Base-by-base conservation (phyloP, 2,888 invertebrate species). In the Stegana nigrithorax region DNA sequence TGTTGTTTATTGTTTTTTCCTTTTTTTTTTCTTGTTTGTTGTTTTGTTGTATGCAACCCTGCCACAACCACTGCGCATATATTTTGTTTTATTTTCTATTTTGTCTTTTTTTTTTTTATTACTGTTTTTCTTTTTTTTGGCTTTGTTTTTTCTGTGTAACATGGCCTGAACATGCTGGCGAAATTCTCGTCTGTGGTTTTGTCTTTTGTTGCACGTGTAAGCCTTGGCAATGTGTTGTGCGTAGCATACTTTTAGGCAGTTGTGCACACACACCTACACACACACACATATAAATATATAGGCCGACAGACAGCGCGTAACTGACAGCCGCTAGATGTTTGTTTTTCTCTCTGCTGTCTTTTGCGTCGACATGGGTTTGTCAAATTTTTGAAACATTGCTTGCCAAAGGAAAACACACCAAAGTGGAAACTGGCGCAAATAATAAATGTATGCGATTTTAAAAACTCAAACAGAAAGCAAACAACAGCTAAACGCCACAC, bases 151-250 rank as follows among this genome's bases (percentile, higher is more conserved):
- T 14, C 3, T 17, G 17, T 14, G 17, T 8, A 25, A 6, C 12
- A 17, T 56, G 50, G 10, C 60, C 55, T 59, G 47, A 58, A 66
- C 60, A 29, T 67, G 59, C 44, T 29, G 47, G 53, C 57, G 63
- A 61, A 62, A n/a, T n/a, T 42, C 64, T 56, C 53, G 44, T 64
- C 56, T 59, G 71, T 64, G 72, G 78, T 62, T 47, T 47, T 47
- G 47, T 42, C 14, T 23, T 21, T 47, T 21, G 47, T 12, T 77
- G 78, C 78, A 75, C 75, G 75, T 75, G 68, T 69, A 73, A 72
- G 68, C 76, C 70, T 66, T 69, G 70, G 70, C 74, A 70, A 67
- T 70, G 69, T 70, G 67, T 65, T 39, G n/a, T n/a, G n/a, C n/a
- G 55, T 53, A 66, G 69, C 68, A 67, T 71, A 68, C 69, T 67